Conservation (phyloP, 2,113 vertebrate genomes). For the Nibea coibor region DNA sequence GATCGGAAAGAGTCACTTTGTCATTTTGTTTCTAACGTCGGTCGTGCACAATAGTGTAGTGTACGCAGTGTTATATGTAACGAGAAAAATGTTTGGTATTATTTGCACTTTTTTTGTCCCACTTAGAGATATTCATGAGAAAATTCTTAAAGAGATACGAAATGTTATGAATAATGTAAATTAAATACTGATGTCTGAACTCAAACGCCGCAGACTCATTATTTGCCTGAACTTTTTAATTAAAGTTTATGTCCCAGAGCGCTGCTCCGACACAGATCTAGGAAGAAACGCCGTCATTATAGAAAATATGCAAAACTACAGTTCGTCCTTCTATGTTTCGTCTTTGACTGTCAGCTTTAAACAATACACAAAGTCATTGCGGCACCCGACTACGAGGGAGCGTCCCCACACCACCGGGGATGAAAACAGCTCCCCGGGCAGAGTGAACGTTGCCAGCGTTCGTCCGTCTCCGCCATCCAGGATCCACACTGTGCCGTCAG, state of each 20-base stretch:
- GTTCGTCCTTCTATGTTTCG: not conserved
- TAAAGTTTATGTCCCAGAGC: slow-evolving; percentile 39
- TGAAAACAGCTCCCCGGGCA: slow-evolving; percentile 94
- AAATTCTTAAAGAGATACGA: slow-evolving; percentile 76
- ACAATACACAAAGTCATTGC: slow-evolving; percentile 94
- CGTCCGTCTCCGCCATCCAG: slow-evolving; percentile 86
- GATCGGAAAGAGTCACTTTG: slow-evolving; percentile 85
- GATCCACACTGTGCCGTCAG: slow-evolving; percentile 93
- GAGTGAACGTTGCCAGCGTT: slow-evolving; percentile 71
- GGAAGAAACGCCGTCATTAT: not conserved
- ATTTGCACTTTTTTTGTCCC: slow-evolving; percentile 85
- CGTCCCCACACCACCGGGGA: slow-evolving; percentile 89
- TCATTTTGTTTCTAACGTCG: slow-evolving; percentile 81
- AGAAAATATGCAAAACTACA: not conserved
- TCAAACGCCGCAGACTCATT: slow-evolving; percentile 18
- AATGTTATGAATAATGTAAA: slow-evolving; percentile 84
- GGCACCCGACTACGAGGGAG: slow-evolving; percentile 91
- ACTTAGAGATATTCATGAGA: slow-evolving; percentile 72
- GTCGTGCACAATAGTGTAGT: slow-evolving; percentile 85
- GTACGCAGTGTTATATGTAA: slow-evolving; percentile 85
- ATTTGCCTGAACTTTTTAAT: slow-evolving; percentile 38
- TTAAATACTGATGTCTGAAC: slow-evolving; percentile 83
- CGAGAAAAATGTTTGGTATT: slow-evolving; percentile 80
- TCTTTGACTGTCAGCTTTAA: slow-evolving; percentile 79
- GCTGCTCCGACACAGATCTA: slow-evolving; percentile 18